Conservation (phyloP, 1,140 invertebrate genomes). For the Sarcophaga peregrina region DNA sequence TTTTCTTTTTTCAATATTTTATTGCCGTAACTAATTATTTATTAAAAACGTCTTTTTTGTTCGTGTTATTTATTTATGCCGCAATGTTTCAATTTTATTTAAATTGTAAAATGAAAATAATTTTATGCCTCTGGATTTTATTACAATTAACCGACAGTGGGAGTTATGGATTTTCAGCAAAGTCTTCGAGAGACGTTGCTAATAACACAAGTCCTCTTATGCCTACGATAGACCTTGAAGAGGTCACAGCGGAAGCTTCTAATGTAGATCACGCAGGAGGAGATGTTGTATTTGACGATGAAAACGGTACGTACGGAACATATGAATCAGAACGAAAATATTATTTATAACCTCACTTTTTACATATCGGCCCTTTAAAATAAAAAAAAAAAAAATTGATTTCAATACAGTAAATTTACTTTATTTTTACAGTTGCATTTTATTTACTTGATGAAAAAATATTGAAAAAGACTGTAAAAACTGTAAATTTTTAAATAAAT, state of each 20-base stretch:
- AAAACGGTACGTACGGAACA: neutral
- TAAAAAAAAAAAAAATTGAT: too few relatives aligned
- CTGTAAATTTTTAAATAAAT: too few relatives aligned
- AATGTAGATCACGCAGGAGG: neutral
- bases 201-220: neutral
- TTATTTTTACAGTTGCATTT: too few relatives aligned
- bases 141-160: neutral
- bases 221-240: neutral
- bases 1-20: neutral
- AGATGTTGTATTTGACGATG: neutral
- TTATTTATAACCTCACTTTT: too few relatives aligned
- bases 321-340: too few relatives aligned
- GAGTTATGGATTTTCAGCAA: neutral
- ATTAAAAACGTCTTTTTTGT: neutral
- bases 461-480: too few relatives aligned
- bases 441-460: too few relatives aligned
- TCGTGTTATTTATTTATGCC: too few relatives aligned
- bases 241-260: neutral
- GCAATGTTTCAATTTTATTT: neutral
- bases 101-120: neutral
- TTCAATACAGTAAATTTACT: too few relatives aligned
- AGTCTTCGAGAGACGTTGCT: neutral
- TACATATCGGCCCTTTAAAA: too few relatives aligned
- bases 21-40: neutral
- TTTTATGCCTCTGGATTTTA: neutral